Evolutionary conservation across 2,888 invertebrate genomes (phyloP).

Genomic region (Lydus trimaculatus): DNA sequence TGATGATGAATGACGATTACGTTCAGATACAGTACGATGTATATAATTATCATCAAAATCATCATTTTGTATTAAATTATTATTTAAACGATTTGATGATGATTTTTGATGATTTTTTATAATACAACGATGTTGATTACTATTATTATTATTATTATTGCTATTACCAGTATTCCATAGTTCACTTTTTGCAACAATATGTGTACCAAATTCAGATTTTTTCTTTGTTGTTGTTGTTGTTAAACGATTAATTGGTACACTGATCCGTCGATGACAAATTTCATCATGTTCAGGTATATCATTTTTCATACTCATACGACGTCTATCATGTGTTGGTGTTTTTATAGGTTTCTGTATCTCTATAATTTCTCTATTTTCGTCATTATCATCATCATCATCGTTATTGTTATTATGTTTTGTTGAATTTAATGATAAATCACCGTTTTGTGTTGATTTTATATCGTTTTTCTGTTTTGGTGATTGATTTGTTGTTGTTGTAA

Average conservation of each 20-base stretch:
- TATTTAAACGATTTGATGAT: conserved; percentile 35
- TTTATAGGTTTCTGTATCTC: conserved; percentile 17
- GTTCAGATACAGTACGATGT: conserved; percentile 57
- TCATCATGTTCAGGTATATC: conserved; percentile 48
- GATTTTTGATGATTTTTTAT: conserved; percentile 56
- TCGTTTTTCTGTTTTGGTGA: conserved; percentile 29
- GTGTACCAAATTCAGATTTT: conserved; percentile 59
- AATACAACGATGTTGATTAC: conserved; percentile 57
- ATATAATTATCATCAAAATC: conserved; percentile 52
- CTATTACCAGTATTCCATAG: conserved; percentile 61
- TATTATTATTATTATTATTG: too few relatives aligned
- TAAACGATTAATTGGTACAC: conserved; percentile 46
- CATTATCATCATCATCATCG: conserved; percentile 15
- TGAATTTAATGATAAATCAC: conserved; percentile 31
- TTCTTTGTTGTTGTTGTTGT: conserved; percentile 59
- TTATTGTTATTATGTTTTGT: conserved; percentile 39
- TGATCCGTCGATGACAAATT: conserved; percentile 49
- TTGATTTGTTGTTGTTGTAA: conserved; percentile 3
- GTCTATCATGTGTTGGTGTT: conserved; percentile 49
- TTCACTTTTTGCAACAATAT: conserved; percentile 60
- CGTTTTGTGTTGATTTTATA: conserved; percentile 35
- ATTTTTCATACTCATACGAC: conserved; percentile 48
- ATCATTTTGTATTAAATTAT: conserved; percentile 54
- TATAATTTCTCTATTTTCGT: conserved; percentile 21
- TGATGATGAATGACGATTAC: conserved; percentile 51